Percentiles rank a stretch among this genome's conserved stretches.
phyloP scores from a whole-genome alignment of 2,797 vertebrate genomes.

The Sciurus vulgaris region DNA sequence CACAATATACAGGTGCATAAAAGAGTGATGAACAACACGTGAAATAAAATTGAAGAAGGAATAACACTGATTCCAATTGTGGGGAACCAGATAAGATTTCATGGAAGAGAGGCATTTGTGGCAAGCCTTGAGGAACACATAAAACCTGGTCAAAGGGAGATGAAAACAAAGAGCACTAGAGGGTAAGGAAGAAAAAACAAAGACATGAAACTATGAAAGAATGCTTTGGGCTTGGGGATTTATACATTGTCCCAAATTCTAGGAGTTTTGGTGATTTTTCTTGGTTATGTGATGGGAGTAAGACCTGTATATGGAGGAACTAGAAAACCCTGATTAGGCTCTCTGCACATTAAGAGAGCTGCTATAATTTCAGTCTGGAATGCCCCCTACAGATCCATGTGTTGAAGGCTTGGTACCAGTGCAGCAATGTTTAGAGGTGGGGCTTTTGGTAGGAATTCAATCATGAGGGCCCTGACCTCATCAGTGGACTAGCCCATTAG shows the following conservation, averaged over 20 bases:
- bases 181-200: conserved; percentile 14
- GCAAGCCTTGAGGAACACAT: neutral
- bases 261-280: neutral
- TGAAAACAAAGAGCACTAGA: conserved; percentile 43
- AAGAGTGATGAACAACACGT: neutral
- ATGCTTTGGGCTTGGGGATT: neutral
- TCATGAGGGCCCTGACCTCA: neutral
- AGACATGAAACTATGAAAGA: neutral
- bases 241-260: neutral
- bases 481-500: neutral
- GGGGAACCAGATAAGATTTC: neutral
- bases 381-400: neutral
- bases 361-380: too few relatives aligned
- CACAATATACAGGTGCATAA: neutral
- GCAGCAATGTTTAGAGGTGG: neutral
- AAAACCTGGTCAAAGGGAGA: neutral
- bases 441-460: neutral
- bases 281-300: neutral
- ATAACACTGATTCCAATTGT: neutral
- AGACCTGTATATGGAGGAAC: neutral
- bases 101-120: neutral
- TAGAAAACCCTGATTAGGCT: neutral
- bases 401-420: neutral
- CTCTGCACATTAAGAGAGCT: too few relatives aligned
- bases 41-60: neutral